Evolutionary conservation across 2,888 invertebrate genomes (phyloP).

Genomic region (Drosophila falleni): DNA sequence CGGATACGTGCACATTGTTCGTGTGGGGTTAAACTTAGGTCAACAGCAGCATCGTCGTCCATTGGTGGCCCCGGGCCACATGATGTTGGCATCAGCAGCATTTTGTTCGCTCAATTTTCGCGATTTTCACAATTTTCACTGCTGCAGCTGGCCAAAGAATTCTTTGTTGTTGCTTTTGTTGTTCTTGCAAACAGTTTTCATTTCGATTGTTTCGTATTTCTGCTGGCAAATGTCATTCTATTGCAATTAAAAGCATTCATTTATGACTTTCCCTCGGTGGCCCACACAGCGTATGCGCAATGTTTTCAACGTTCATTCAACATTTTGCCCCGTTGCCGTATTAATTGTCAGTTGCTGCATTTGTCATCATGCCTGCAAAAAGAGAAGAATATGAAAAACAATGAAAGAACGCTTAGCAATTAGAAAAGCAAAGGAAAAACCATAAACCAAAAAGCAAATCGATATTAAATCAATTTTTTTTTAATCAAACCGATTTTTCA

Average conservation of each 20-base stretch:
- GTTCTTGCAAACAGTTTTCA: slow-evolving; percentile 42
- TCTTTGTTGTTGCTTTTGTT: slow-evolving; percentile 30
- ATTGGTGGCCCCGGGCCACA: slow-evolving; percentile 84
- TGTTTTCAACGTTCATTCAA: slow-evolving; percentile 24
- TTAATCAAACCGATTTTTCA: background rate
- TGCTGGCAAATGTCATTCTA: slow-evolving; percentile 70
- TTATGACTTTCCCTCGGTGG: slow-evolving; percentile 55
- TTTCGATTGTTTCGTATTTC: slow-evolving; percentile 55
- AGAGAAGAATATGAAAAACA: background rate
- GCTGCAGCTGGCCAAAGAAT: slow-evolving; percentile 48
- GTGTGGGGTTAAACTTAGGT: slow-evolving; percentile 40
- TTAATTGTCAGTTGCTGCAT: slow-evolving; percentile 53
- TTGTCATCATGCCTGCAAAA: slow-evolving; percentile 50
- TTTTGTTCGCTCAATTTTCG: slow-evolving; percentile 60
- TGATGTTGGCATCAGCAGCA: slow-evolving; percentile 85
- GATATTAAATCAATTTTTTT: background rate
- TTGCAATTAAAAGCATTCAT: slow-evolving; percentile 79
- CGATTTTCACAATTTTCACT: slow-evolving; percentile 52
- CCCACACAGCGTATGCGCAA: slow-evolving; percentile 41
- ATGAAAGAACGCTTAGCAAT: slow-evolving; percentile 37
- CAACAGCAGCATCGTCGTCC: slow-evolving; percentile 34
- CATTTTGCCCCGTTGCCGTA: slow-evolving; percentile 13
- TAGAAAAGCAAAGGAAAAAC: slow-evolving; percentile 37
- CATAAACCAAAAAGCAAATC: slow-evolving; percentile 16
- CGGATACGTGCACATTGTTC: slow-evolving; percentile 41